These are phyloP conservation scores for Gymnoscopelus braueri DNA, from an alignment of 2,797 vertebrate species.

Conservation along the genomic window DNA sequence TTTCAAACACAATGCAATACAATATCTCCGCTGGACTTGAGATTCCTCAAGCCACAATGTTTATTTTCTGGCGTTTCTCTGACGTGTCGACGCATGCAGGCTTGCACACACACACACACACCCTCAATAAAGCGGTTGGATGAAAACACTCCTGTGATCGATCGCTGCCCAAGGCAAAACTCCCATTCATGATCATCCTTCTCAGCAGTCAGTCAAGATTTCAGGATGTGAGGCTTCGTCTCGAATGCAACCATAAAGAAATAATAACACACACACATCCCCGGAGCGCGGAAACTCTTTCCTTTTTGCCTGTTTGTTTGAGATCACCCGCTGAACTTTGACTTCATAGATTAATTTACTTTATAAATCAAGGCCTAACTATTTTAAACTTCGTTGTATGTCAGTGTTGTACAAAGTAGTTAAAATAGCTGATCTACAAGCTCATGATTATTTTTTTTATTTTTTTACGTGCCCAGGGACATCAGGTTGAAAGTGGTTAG, in stretches of 20 bases:
- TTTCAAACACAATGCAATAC: slow-evolving; percentile 34
- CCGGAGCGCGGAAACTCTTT: slow-evolving; percentile 42
- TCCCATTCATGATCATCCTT: slow-evolving; percentile 74
- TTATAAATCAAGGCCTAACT: slow-evolving; percentile 5
- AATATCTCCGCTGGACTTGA: slow-evolving; percentile 65
- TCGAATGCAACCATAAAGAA: slow-evolving; percentile 61
- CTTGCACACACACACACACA: slow-evolving; percentile 21
- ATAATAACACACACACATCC: slow-evolving; percentile 58
- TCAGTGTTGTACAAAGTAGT: too few relatives aligned
- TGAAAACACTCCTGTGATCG: slow-evolving; percentile 75
- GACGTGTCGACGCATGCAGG: too few relatives aligned
- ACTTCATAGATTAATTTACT: slow-evolving; percentile 31
- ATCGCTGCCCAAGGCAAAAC: slow-evolving; percentile 77
- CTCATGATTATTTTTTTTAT: too few relatives aligned
- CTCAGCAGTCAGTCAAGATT: slow-evolving; percentile 64
- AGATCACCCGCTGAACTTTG: slow-evolving; percentile 45
- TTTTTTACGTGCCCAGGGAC: too few relatives aligned
- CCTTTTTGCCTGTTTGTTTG: slow-evolving; percentile 52
- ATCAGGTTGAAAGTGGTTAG: too few relatives aligned
- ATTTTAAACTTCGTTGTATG: too few relatives aligned
- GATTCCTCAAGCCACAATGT: slow-evolving; percentile 56
- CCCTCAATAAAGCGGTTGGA: slow-evolving; percentile 62
- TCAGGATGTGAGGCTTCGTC: slow-evolving; percentile 63
- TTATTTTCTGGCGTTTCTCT: too few relatives aligned
- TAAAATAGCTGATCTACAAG: too few relatives aligned